Evolutionary conservation across 1,140 invertebrate species (phyloP).

Genomic region (Ceratoteleas bidentatus): DNA sequence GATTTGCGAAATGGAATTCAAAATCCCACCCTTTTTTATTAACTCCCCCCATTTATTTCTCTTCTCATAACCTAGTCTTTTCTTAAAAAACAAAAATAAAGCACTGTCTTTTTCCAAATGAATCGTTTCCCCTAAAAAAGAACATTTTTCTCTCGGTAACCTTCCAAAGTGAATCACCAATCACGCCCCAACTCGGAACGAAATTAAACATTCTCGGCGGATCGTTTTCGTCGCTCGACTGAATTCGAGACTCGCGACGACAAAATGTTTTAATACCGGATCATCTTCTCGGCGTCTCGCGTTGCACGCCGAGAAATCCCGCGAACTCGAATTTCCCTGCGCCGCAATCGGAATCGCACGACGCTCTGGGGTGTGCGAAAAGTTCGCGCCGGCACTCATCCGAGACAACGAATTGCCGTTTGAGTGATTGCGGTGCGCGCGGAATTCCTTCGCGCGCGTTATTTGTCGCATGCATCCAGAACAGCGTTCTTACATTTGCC

Average conservation of each 20-base stretch:
- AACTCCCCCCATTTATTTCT: no score
- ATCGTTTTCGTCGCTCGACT: neutral
- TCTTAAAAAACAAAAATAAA: no score
- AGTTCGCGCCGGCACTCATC: constrained; percentile 7
- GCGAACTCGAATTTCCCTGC: constrained; percentile 37
- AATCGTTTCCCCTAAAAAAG: no score
- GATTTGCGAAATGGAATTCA: no score
- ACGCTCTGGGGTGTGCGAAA: neutral
- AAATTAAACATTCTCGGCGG: neutral
- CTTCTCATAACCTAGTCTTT: no score
- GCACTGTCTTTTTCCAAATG: no score
- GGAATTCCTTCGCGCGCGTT: constrained; percentile 32
- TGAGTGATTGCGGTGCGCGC: constrained; percentile 16
- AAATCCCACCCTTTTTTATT: no score
- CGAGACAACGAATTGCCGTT: constrained; percentile 28
- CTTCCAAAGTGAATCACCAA: no score
- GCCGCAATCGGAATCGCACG: constrained; percentile 12
- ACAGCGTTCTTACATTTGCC: constrained; percentile 40
- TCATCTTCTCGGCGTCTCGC: constrained; percentile 14
- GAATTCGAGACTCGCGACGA: neutral
- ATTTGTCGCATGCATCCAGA: constrained; percentile 27
- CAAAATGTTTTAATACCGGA: constrained; percentile 24
- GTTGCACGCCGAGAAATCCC: constrained; percentile 23
- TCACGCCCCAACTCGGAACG: neutral
- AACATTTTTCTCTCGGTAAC: no score